These are phyloP conservation scores for Phalangium opilio DNA, from an alignment of 2,888 invertebrate species.

Conservation along the genomic window DNA sequence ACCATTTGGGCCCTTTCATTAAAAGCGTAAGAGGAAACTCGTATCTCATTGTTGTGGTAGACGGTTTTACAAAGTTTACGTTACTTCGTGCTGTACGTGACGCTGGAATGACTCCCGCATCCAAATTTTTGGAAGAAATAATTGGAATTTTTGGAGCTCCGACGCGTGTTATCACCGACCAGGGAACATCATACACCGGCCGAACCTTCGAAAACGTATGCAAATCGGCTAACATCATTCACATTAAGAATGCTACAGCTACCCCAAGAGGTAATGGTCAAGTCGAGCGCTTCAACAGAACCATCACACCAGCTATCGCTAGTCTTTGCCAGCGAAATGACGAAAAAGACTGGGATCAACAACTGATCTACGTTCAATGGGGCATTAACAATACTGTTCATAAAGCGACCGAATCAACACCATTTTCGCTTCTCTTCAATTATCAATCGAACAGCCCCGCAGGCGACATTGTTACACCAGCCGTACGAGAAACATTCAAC, in stretches of 20 bases:
- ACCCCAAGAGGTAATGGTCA: slow-evolving; percentile 1
- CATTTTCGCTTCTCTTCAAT: no score
- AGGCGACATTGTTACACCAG: no score
- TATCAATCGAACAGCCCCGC: no score
- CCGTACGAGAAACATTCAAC: no score
- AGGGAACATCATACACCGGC: not conserved
- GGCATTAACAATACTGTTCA: no score
- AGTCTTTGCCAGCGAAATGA: not conserved
- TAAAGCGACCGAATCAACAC: not conserved
- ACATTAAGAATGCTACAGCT: not conserved
- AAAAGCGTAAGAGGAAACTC: not conserved
- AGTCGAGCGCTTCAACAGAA: slow-evolving; percentile 1
- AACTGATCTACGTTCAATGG: not conserved
- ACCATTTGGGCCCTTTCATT: slow-evolving; percentile 1
- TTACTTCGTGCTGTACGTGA: not conserved
- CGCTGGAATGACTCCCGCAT: not conserved
- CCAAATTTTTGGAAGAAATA: not conserved
- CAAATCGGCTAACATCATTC: not conserved
- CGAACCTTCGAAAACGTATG: not conserved
- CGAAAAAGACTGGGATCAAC: not conserved
- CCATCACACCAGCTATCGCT: not conserved
- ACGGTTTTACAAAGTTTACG: not conserved
- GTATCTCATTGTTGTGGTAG: slow-evolving; percentile 2
- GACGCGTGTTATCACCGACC: not conserved
- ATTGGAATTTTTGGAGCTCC: no score